Conservation (phyloP, 2,113 vertebrate species). For the Aldabrachelys gigantea region DNA sequence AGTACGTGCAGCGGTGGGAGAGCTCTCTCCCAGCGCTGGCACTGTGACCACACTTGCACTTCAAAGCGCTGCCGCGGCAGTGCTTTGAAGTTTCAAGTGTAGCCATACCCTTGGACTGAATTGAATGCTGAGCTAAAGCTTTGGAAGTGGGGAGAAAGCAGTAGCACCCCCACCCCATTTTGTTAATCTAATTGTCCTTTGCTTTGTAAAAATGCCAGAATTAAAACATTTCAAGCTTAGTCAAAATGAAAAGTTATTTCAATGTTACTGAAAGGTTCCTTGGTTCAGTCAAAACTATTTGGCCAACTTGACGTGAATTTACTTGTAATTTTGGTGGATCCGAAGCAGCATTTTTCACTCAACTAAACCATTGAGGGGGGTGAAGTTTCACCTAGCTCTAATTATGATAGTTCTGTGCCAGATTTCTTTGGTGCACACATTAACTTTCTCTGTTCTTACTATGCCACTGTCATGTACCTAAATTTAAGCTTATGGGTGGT, state of each 20-base stretch:
- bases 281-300: background rate
- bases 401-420: background rate
- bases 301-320: background rate
- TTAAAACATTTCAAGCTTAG: background rate
- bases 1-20: no score
- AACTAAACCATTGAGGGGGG: background rate
- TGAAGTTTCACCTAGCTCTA: background rate
- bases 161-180: background rate
- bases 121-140: background rate
- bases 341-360: background rate
- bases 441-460: background rate
- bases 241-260: background rate
- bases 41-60: no score
- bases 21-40: no score
- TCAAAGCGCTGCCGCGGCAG: no score
- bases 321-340: background rate
- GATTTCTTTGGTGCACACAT: background rate
- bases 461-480: background rate
- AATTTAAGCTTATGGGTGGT: background rate
- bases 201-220: background rate
- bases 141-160: background rate
- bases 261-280: background rate
- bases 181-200: background rate
- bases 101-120: background rate
- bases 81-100: no score